Conservation (phyloP, 2,797 vertebrate genomes). For the Rhinichthys osculus region DNA sequence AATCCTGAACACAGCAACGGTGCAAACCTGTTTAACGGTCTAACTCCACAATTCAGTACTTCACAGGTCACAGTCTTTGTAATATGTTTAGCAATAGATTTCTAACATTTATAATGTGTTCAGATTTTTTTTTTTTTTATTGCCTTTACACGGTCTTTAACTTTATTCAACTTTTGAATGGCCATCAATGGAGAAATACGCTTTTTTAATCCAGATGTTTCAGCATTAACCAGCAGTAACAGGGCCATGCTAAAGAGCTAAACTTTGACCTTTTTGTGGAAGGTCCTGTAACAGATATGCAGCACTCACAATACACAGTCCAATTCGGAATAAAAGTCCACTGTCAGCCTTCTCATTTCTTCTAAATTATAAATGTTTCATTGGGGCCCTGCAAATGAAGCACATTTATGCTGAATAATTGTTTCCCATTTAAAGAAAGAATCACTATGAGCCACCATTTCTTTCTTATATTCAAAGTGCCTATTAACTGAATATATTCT, state of each 20-base stretch:
- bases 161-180: neutral
- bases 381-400: neutral
- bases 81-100: too few species aligned
- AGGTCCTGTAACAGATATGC: neutral
- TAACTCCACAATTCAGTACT: too few species aligned
- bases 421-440: neutral
- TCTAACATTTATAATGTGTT: too few species aligned
- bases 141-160: neutral
- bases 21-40: too few species aligned
- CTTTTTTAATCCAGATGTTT: neutral
- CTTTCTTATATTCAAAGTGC: neutral
- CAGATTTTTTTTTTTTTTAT: too few species aligned
- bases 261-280: neutral
- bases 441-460: neutral
- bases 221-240: neutral
- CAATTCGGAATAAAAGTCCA: neutral
- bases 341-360: slow-evolving; percentile 5
- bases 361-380: slow-evolving; percentile 8
- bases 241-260: neutral
- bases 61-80: too few species aligned
- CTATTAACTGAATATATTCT: slow-evolving; percentile 12
- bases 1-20: too few species aligned
- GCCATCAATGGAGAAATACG: neutral
- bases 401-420: neutral
- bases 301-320: neutral